These are phyloP conservation scores for Chrysomela aeneicollis DNA, from an alignment of 2,888 invertebrate species.

Conservation along the genomic window DNA sequence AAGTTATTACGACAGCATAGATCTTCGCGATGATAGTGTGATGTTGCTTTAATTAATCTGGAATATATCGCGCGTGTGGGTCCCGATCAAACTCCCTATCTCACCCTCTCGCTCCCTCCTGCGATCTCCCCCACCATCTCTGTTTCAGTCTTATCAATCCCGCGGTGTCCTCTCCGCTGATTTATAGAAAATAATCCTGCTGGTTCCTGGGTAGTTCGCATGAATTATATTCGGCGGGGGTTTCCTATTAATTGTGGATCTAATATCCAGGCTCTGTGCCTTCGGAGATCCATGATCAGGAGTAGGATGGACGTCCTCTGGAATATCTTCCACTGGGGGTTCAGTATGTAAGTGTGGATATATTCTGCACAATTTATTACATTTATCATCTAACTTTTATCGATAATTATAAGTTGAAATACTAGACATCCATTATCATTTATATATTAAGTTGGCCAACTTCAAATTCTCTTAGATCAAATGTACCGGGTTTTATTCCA, in stretches of 20 bases:
- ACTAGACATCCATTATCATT: no score
- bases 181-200: conserved; percentile 39
- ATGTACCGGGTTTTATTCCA: no score
- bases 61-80: conserved; percentile 60
- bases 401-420: no score
- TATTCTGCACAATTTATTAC: no score
- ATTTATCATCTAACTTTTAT: no score
- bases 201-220: conserved; percentile 11
- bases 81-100: conserved; percentile 38
- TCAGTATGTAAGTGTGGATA: not conserved
- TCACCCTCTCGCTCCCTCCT: conserved; percentile 19
- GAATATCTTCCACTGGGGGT: not conserved
- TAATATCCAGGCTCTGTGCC: conserved; percentile 3
- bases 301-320: not conserved
- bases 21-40: conserved; percentile 63
- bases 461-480: no score
- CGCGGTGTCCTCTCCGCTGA: conserved; percentile 37
- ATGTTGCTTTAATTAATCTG: conserved; percentile 63
- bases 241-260: conserved; percentile 5
- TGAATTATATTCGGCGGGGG: conserved; percentile 3
- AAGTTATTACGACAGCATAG: conserved; percentile 64
- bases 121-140: conserved; percentile 23
- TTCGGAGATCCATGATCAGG: not conserved
- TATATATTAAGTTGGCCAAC: no score
- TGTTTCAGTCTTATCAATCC: conserved; percentile 43